These are phyloP conservation scores for Sympetrum striolatum DNA, from an alignment of 2,888 invertebrate species.

Conservation along the genomic window DNA sequence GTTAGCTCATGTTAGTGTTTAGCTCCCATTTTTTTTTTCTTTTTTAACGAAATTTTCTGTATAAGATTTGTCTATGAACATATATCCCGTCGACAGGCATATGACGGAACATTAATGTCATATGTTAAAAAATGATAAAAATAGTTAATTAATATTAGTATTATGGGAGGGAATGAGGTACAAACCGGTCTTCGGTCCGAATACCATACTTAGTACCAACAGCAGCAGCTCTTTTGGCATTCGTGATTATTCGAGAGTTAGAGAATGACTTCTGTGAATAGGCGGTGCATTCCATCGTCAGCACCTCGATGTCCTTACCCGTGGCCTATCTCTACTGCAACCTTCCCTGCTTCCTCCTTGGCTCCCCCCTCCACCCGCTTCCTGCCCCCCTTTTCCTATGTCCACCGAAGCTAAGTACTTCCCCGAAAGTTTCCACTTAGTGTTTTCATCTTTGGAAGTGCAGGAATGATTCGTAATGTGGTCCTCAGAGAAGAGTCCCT, in stretches of 20 bases:
- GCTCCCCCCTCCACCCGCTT: not conserved
- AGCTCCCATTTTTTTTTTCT: too few relatives aligned
- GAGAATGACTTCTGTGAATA: not conserved
- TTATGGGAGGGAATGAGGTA: too few relatives aligned
- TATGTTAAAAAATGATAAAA: too few relatives aligned
- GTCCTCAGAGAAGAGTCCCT: not conserved
- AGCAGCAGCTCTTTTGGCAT: not conserved
- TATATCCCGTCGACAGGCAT: too few relatives aligned
- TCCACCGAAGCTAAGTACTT: not conserved
- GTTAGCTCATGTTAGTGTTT: too few relatives aligned
- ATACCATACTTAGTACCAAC: too few relatives aligned
- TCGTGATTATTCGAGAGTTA: not conserved
- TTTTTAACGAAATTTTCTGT: too few relatives aligned
- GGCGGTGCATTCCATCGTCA: not conserved
- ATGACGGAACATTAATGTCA: too few relatives aligned
- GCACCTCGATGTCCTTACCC: not conserved
- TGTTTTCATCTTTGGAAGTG: not conserved
- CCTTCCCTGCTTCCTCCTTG: not conserved
- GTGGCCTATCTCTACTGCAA: not conserved
- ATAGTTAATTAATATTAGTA: too few relatives aligned
- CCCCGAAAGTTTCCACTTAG: not conserved
- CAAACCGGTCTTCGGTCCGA: too few relatives aligned
- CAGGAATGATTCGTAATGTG: not conserved
- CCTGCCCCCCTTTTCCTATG: not conserved
- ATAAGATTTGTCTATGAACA: too few relatives aligned